These are phyloP conservation scores for Parotocinclus haroldoi DNA, from an alignment of 2,797 vertebrate species.

Conservation along the genomic window DNA sequence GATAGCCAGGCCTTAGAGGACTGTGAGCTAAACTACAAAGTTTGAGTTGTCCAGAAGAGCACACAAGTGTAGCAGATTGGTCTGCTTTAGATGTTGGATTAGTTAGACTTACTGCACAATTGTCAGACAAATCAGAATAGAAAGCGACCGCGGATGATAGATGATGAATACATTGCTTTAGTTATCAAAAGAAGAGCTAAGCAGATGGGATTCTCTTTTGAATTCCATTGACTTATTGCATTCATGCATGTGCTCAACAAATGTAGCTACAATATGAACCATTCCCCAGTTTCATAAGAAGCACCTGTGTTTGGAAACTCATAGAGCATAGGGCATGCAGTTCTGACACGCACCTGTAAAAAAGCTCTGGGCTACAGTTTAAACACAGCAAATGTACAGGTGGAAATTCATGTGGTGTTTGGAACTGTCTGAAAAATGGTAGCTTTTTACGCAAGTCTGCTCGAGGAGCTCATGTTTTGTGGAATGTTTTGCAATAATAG, in stretches of 20 bases:
- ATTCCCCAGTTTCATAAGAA: slow-evolving; percentile 71
- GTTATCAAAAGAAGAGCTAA: slow-evolving; percentile 56
- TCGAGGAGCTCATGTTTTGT: slow-evolving; percentile 20
- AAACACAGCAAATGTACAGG: slow-evolving; percentile 59
- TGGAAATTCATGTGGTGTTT: slow-evolving; percentile 47
- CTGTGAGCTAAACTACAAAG: slow-evolving; percentile 25
- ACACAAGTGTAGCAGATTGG: slow-evolving; percentile 6
- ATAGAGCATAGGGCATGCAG: slow-evolving; percentile 72
- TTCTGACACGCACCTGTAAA: slow-evolving; percentile 64
- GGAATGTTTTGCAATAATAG: slow-evolving; percentile 16
- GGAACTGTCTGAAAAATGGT: slow-evolving; percentile 17
- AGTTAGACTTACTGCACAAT: too few relatives aligned
- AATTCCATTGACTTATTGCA: slow-evolving; percentile 44
- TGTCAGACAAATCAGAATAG: too few relatives aligned
- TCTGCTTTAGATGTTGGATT: neutral
- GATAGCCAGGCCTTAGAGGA: slow-evolving; percentile 19
- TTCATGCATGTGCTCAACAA: slow-evolving; percentile 58
- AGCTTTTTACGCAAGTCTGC: neutral
- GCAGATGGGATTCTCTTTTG: slow-evolving; percentile 57
- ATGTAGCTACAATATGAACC: slow-evolving; percentile 66
- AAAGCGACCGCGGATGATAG: slow-evolving; percentile 29
- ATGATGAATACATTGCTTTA: slow-evolving; percentile 58
- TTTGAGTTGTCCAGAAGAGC: slow-evolving; percentile 16
- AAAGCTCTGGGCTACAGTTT: slow-evolving; percentile 64
- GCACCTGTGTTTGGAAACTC: slow-evolving; percentile 77